Evolutionary conservation across 2,113 vertebrate genomes (phyloP), one percentile per base, ranked within the genome.

Genomic region (Tenebrosternarchus preto): DNA sequence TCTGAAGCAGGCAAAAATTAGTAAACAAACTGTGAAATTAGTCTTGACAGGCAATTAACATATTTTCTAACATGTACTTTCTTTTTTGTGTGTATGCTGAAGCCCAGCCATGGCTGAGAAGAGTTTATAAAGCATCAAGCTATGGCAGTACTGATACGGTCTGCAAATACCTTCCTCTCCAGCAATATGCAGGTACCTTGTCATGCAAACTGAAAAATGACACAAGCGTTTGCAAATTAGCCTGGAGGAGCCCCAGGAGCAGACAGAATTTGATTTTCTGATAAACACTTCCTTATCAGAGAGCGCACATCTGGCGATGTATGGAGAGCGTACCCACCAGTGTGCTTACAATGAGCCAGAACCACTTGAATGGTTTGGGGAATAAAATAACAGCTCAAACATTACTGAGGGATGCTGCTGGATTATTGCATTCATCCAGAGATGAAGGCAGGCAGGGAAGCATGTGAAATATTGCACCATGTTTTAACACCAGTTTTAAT

Each of bases 351-450:
- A 39, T n/a, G 57, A 72, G 68, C 69, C 77, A 53, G 57, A 79
- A 61, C 56, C 56, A 27, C 57, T 78, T 46, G 19, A 71, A 78
- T 20, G 19, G 56, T 29, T 79, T 27, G 19, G 55, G 57, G 59
- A 72, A 63, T 79, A 71, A 29, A 79, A 79, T 63, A 79, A 70
- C 33, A n/a, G 57, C 68, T 79, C 57, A 53, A 68, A 79, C 59
- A 57, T 27, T 71, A 79, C 24, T 70, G 60, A 61, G 25, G 25
- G 6, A 79, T 46, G 19, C 67, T 79, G n/a, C 22, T 61, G 76
- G 17, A 43, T 19, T 15, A 39, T n/a, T 9, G 4, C n/a, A 20
- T 15, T 39, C 5, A 24, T 39, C 64, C n/a, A 68, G 29, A 22
- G 12, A 39, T 6, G 11, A 68, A 33, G 36, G 20, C 2, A 39